A percentile compares a stretch with the other conserved stretches of the same genome.
Evolutionary conservation across 2,797 vertebrate genomes (phyloP).

Genomic region (Hippocampus kuda): DNA sequence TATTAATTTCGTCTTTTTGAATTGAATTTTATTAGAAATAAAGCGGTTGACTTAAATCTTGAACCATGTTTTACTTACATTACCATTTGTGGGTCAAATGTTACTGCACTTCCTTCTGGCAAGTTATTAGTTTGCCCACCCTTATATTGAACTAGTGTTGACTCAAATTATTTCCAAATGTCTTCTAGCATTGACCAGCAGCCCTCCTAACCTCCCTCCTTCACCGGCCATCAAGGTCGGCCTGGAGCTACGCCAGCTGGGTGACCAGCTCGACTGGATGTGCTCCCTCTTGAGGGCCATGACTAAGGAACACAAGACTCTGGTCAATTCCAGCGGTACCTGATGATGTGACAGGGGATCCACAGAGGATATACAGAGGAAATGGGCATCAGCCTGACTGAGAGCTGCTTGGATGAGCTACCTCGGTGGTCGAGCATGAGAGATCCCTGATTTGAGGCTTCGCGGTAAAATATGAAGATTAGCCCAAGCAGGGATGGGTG

Average conservation of each 20-base stretch:
- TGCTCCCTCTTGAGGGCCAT: slow-evolving; percentile 60
- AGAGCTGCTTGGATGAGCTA: not conserved
- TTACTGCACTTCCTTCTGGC: not conserved
- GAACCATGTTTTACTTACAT: not conserved
- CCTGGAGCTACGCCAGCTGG: slow-evolving; percentile 47
- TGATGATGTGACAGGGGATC: not conserved
- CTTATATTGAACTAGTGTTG: not conserved
- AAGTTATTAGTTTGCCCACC: not conserved
- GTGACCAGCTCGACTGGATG: slow-evolving; percentile 60
- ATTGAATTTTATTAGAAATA: not conserved
- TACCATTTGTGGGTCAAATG: not conserved
- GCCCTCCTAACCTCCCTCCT: slow-evolving; percentile 28
- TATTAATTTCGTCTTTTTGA: too few species aligned
- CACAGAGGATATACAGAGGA: not conserved
- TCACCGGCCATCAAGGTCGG: slow-evolving; percentile 32
- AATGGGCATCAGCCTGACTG: not conserved
- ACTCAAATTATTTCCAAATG: not conserved
- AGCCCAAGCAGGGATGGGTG: not conserved
- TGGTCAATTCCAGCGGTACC: slow-evolving; percentile 37
- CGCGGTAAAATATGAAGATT: not conserved
- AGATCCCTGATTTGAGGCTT: not conserved
- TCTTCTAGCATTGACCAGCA: not conserved
- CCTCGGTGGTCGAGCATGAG: not conserved
- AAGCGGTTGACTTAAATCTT: not conserved
- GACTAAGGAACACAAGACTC: slow-evolving; percentile 40